These are phyloP conservation scores for Scomber japonicus DNA, from an alignment of 2,113 vertebrate genomes.

Conservation along the genomic window DNA sequence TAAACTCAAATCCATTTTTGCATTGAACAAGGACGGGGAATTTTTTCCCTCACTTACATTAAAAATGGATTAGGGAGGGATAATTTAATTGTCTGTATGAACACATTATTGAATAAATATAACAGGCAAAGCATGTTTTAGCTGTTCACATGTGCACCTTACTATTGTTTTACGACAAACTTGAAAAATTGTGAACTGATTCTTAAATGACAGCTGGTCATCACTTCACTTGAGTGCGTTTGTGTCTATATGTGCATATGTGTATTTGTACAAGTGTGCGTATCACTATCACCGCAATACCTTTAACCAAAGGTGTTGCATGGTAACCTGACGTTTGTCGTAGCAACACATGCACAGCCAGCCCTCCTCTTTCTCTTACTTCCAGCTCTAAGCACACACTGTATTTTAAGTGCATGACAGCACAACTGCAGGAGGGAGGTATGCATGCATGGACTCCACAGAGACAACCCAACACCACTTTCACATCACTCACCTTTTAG, in stretches of 20 bases:
- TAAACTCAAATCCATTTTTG: no score
- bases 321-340: conserved; percentile 80
- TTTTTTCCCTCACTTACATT: no score
- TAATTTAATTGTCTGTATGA: no score
- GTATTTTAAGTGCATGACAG: conserved; percentile 18
- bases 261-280: conserved; percentile 31
- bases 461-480: not conserved
- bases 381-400: conserved; percentile 34
- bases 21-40: no score
- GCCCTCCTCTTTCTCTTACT: conserved; percentile 38
- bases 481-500: conserved; percentile 5
- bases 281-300: conserved; percentile 27
- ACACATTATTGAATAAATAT: no score
- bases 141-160: not conserved
- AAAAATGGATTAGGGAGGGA: no score
- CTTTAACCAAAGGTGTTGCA: conserved; percentile 76
- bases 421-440: conserved; percentile 20
- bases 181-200: not conserved
- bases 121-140: not conserved
- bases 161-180: no score
- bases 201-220: conserved; percentile 3
- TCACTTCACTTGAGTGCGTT: conserved; percentile 4
- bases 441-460: conserved; percentile 23
- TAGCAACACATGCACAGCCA: conserved; percentile 70
- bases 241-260: not conserved